Base-by-base conservation (phyloP, 2,113 vertebrate species). In the Nematolebias whitei region DNA sequence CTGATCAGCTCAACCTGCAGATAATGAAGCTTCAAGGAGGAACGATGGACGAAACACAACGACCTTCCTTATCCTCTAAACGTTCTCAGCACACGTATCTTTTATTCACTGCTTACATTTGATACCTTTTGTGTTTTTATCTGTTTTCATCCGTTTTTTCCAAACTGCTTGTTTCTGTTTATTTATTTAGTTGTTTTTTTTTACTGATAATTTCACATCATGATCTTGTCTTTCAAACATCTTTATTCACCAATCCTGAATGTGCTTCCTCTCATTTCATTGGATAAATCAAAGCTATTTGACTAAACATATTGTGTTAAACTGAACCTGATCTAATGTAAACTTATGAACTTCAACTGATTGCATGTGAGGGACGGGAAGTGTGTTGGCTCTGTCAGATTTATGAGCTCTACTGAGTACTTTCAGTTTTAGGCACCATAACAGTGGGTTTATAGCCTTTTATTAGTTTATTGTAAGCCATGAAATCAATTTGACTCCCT, bases 1-100 rank as follows among this genome's bases (percentile, higher is more conserved):
- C 62, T 87, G 63, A 71, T 74, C 61, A 62, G 63, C 48, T 74
- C 43, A 68, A 29, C 66, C 51, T 59, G n/a, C 45, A 69, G 49
- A 64, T n/a, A n/a, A n/a, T n/a, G n/a, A n/a, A n/a, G n/a, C n/a
- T n/a, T n/a, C n/a, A 74, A 49, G 54, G 43, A 23, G 0, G 19
- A 59, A 47, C n/a, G 44, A 44, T 23, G 39, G 43, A 56, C 38
- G n/a, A 11, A 20, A 18, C 7, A 4, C 35, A 41, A 52, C 14
- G 62, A 26, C 29, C 38, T 18, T 48, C 48, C 48, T 51, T 40
- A 19, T 71, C 53, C 52, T 55, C 26, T 29, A 29, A 41, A 44
- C 41, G 3, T 44, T 5, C 15, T 44, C 26, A 29, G 26, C 26
- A 7, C 26, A 29, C 7, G 3, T 29, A 29, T 44, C 13, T 44